Base-by-base conservation (phyloP, 2,888 invertebrate species). In the Lordiphosa fenestrarum region DNA sequence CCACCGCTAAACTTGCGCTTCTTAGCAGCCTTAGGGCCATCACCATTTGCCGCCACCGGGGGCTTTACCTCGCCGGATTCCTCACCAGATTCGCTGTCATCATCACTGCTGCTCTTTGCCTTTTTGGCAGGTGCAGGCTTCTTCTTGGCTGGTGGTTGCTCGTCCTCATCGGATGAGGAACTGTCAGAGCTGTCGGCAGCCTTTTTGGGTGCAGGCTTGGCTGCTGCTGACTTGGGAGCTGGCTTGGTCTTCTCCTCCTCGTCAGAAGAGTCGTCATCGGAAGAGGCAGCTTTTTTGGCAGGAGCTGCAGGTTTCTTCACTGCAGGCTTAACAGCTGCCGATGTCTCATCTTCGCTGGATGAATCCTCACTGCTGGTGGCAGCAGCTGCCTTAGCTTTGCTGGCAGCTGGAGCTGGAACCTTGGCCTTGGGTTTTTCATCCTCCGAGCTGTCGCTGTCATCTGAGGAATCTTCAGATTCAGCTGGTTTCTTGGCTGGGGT, bases 1-100 rank as follows among this genome's bases (percentile, higher is more conserved):
- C 71, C 73, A 4, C 86, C 87, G 47, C 86, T 88, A 10, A 89
- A 88, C 73, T 91, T 91, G 40, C 91, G 86, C 67, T 91, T 91
- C n/a, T 88, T 74, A 0, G 85, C 86, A 0, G 71, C 56, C 46
- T 82, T 83, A 2, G 76, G 71, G 19, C 72, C 21, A 6, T 19
- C 44, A 6, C 62, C 67, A 56, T 66, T 75, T 36, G 53, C 48
- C 39, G 40, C 54, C 0, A 66, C 39, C 41, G 56, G 50, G 15
- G 64, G 51, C 36, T 73, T 73, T 7, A 56, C 66, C 15, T 78
- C 70, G 5, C 66, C 76, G 0, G 71, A 49, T 15, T 80, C 77
- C 2, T 78, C 73, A 10, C 67, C 67, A 15, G 53, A 48, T 6
- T 71, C 73, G 12, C 55, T 61, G 36, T 58, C 59, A 9, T 69